Conservation (phyloP, 1,140 invertebrate species). For the Euwallacea similis region DNA sequence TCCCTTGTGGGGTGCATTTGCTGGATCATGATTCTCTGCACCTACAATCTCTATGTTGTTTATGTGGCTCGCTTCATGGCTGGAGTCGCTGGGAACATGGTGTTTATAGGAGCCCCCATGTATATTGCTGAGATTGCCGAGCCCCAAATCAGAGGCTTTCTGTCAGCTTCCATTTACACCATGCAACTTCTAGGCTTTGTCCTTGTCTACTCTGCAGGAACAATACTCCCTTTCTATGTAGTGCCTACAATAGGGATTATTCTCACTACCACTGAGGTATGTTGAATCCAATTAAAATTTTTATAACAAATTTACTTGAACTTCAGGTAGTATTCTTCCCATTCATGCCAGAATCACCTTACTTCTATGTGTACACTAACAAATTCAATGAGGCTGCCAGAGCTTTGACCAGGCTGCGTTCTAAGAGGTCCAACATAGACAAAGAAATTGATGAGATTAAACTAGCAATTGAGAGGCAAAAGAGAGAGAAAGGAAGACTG, state of each 20-base stretch:
- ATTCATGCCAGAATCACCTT: constrained; percentile 44
- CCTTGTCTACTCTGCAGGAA: constrained; percentile 43
- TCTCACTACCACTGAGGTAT: constrained; percentile 27
- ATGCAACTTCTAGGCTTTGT: constrained; percentile 48
- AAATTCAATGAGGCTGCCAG: constrained; percentile 55
- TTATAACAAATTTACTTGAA: background rate
- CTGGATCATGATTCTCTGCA: constrained; percentile 62
- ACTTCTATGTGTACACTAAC: constrained; percentile 42
- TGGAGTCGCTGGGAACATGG: constrained; percentile 46
- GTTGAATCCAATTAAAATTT: background rate
- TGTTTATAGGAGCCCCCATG: constrained; percentile 50
- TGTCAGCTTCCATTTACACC: constrained; percentile 45
- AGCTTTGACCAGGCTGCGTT: constrained; percentile 58
- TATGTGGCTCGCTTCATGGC: constrained; percentile 56
- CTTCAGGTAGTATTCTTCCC: constrained; percentile 36
- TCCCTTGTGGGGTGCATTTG: constrained; percentile 63
- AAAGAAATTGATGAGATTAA: constrained; percentile 55
- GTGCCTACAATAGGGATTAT: constrained; percentile 43
- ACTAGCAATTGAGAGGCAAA: constrained; percentile 43
- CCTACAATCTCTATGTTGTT: constrained; percentile 53
- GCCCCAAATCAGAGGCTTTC: constrained; percentile 45
- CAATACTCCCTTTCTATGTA: constrained; percentile 38
- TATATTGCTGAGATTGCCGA: constrained; percentile 51
- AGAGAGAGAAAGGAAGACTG: constrained; percentile 39
- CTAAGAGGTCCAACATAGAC: constrained; percentile 51